phyloP scores from a whole-genome alignment of 2,113 vertebrate species.

The Tringa solitaria region DNA sequence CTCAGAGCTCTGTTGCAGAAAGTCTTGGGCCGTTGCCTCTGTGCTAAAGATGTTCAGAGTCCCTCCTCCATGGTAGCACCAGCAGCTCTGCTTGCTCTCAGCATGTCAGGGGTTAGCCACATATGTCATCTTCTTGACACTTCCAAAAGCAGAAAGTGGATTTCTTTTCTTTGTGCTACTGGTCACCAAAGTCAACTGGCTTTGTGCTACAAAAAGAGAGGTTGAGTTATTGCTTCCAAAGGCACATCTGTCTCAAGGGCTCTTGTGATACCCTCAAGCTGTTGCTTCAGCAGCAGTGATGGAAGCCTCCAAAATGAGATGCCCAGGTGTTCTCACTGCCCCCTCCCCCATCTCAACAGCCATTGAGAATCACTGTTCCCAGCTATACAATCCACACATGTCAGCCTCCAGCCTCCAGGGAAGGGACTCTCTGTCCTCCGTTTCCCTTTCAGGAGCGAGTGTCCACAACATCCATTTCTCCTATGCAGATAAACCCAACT shows the following conservation, averaged over 20 bases:
- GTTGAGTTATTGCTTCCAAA: background rate
- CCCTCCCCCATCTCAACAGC: fast-evolving
- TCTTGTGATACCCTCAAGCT: background rate
- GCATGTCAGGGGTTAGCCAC: background rate
- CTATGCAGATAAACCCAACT: background rate
- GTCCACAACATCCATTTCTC: background rate
- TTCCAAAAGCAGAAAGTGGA: background rate
- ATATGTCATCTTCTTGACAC: fast-evolving
- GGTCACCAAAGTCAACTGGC: background rate
- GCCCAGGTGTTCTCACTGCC: background rate
- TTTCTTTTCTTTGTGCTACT: background rate
- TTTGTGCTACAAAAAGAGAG: background rate
- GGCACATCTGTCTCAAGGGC: background rate
- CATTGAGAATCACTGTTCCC: fast-evolving
- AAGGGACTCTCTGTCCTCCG: fast-evolving
- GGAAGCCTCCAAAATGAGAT: background rate
- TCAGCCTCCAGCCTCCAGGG: background rate
- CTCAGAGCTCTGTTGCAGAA: background rate
- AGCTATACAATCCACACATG: background rate
- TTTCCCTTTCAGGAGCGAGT: background rate
- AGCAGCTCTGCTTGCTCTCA: background rate
- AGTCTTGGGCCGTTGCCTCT: fast-evolving
- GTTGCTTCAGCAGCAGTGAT: background rate
- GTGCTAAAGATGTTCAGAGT: background rate
- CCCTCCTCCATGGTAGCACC: background rate